phyloP scores from a whole-genome alignment of 1,140 invertebrate genomes.

The Teleogryllus occipitalis region DNA sequence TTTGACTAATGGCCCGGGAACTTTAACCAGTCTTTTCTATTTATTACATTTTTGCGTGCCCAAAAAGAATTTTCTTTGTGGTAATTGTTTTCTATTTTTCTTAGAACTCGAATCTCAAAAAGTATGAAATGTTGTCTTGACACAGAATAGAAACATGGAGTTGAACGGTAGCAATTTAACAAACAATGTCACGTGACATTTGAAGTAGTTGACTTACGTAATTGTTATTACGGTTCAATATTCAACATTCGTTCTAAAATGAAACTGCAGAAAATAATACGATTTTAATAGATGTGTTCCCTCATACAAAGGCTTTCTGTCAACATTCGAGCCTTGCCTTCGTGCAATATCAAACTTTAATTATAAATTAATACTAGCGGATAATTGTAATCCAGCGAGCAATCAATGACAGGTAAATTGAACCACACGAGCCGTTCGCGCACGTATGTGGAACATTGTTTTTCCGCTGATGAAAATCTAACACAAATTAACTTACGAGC shows the following conservation, averaged over 20 bases:
- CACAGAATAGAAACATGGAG: neutral
- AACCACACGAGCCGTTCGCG: neutral
- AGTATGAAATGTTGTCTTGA: neutral
- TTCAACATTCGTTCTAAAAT: neutral
- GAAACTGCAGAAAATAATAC: neutral
- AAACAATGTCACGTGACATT: neutral
- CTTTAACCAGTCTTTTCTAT: neutral
- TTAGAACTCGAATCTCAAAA: neutral
- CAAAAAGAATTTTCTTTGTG: neutral
- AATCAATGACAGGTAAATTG: neutral
- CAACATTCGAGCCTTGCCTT: neutral
- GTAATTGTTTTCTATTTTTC: neutral
- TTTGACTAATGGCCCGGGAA: neutral
- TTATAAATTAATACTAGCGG: neutral
- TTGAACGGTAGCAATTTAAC: too few species aligned
- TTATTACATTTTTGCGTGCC: neutral
- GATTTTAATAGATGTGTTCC: neutral
- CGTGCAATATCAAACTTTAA: neutral
- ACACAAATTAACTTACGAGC: too few species aligned
- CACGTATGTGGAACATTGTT: too few species aligned
- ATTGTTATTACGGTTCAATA: neutral
- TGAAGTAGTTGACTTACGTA: neutral
- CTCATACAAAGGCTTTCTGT: neutral
- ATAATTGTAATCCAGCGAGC: neutral
- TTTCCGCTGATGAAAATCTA: too few species aligned